Conservation (phyloP, 2,888 invertebrate species). For the Limnephilus auricula region DNA sequence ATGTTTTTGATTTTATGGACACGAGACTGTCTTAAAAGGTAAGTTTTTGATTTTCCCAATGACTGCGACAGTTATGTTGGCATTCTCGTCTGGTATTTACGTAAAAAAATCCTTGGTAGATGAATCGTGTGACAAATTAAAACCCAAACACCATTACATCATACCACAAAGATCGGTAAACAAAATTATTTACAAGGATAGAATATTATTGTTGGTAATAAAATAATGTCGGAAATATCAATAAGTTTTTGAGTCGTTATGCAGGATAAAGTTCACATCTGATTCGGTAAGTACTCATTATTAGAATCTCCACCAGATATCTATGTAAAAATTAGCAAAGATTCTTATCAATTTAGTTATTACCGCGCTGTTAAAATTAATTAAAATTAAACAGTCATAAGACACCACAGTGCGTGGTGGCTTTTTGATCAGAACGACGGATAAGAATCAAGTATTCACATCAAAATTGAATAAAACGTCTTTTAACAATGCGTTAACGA, state of each 20-base stretch:
- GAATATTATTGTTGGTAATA: too few species aligned
- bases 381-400: not conserved
- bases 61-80: too few species aligned
- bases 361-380: constrained; percentile 33
- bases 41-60: too few species aligned
- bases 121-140: not conserved
- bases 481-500: not conserved
- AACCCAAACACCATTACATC: not conserved
- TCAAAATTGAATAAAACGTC: not conserved
- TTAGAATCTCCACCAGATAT: not conserved
- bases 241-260: not conserved
- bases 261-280: not conserved
- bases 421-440: not conserved
- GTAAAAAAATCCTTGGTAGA: too few species aligned
- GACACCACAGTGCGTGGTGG: not conserved
- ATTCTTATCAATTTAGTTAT: constrained; percentile 37
- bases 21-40: too few species aligned
- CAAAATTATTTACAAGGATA: not conserved
- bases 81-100: too few species aligned
- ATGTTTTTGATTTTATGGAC: too few species aligned
- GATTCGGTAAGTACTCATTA: not conserved
- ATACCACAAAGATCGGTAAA: not conserved
- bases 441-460: not conserved
- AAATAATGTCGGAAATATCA: not conserved
- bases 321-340: constrained; percentile 36